Evolutionary conservation across 1,140 invertebrate species (phyloP).

Genomic region (Leptopilina boulardi): DNA sequence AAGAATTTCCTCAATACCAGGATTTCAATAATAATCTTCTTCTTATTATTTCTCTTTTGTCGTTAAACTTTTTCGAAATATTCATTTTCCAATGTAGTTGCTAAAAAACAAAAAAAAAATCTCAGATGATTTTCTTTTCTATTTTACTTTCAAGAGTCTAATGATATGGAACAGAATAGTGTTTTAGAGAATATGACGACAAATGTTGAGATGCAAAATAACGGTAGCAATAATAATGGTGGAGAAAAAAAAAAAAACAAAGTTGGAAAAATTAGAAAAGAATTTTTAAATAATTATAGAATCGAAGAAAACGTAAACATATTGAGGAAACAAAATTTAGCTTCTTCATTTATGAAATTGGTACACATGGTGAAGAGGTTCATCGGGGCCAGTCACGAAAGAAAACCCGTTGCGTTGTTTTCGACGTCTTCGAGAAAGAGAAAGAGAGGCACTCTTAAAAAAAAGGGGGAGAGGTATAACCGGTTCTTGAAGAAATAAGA

Average conservation of each 20-base stretch:
- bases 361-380: not conserved
- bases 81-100: no score
- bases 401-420: slow-evolving; percentile 58
- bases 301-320: slow-evolving; percentile 13
- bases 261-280: no score
- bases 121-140: not conserved
- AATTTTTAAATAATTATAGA: no score
- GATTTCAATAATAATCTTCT: not conserved
- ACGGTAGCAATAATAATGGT: no score
- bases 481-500: slow-evolving; percentile 57
- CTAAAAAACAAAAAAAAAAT: slow-evolving; percentile 4
- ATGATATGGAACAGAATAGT: not conserved
- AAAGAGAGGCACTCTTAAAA: slow-evolving; percentile 3
- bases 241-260: no score
- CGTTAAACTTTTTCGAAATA: not conserved
- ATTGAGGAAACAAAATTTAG: not conserved
- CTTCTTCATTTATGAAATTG: slow-evolving; percentile 30
- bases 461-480: slow-evolving; percentile 44
- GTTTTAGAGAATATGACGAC: no score
- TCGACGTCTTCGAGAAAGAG: slow-evolving; percentile 50
- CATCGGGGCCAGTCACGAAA: slow-evolving; percentile 32
- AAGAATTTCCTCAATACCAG: not conserved
- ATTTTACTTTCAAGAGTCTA: not conserved
- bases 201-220: no score
- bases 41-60: not conserved